Evolutionary conservation across 2,888 invertebrate species (phyloP), one percentile per base, ranked within the genome.

Genomic region (Dermolepida albohirtum): DNA sequence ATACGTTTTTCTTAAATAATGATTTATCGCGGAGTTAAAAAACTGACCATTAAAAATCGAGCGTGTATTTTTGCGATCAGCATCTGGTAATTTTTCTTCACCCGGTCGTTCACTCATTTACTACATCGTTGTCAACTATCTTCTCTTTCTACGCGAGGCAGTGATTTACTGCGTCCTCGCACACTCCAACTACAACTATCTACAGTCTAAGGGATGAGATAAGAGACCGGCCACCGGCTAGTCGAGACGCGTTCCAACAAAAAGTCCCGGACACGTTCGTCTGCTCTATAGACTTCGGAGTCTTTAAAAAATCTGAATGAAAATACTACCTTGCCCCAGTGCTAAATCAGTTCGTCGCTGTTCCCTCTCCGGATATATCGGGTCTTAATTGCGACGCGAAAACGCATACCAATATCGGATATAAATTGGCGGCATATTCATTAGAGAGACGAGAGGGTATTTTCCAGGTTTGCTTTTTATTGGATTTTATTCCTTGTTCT

Each of bases 101-200:
- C 8, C 29, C 44, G 59, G 66, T 66, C 55, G 54, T 66, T 66
- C 55, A 66, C 47, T 66, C 57, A 66, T 54, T 57, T 55, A 66
- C 55, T 49, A 34, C 57, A 8, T 11, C 66, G 39, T 66, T 66
- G 66, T 66, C 66, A 66, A 57, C 66, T 44, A 44, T 59, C 59
- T 44, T 59, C 40, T 44, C 59, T 59, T 59, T 44, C 29, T 47
- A n/a, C 59, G 59, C 12, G 40, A 16, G n/a, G 49, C 57, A 29
- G 66, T 66, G 66, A 66, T 66, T 66, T 66, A 66, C 66, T 49
- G 39, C 66, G 44, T 54, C 55, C 57, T 57, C 47, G 66, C 22
- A 29, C 29, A 16, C 47, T 44, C 59, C 66, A 44, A 54, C 66
- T 49, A 57, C 44, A 22, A 47, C 64, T 66, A 66, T 47, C 55